Conservation (phyloP, 1,140 invertebrate species). For the Bilobella aurantiaca region DNA sequence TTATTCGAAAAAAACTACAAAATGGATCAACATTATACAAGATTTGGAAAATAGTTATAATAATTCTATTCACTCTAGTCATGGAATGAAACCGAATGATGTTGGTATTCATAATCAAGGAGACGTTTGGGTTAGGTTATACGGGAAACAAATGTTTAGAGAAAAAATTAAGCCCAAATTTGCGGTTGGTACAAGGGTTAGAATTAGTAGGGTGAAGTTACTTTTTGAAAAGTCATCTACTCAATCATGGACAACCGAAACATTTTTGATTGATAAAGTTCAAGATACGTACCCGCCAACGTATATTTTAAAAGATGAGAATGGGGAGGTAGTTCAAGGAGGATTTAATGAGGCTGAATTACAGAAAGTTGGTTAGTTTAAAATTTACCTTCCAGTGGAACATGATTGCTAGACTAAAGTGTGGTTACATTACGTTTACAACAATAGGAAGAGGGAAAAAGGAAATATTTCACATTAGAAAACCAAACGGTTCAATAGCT, state of each 20-base stretch:
- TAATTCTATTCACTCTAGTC: neutral
- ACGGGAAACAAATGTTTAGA: constrained; percentile 3
- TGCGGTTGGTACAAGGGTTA: neutral
- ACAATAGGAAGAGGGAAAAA: neutral
- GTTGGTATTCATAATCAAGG: constrained; percentile 7
- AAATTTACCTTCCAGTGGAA: neutral
- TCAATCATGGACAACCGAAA: neutral
- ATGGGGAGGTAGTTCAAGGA: neutral
- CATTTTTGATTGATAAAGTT: neutral
- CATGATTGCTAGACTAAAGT: neutral
- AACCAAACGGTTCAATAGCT: neutral
- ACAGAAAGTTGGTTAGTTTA: neutral
- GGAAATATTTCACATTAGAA: neutral
- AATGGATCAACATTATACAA: neutral
- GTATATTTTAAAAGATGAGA: neutral
- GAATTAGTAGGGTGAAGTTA: neutral
- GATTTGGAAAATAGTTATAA: constrained; percentile 1
- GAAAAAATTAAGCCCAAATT: neutral
- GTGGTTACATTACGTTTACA: neutral
- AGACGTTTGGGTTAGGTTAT: constrained; percentile 4
- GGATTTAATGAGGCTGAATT: neutral
- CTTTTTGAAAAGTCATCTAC: constrained; percentile 13
- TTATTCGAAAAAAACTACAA: neutral
- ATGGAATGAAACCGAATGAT: neutral
- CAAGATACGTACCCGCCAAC: neutral